Base-by-base conservation (phyloP, 2,888 invertebrate species). In the Sipha maydis region DNA sequence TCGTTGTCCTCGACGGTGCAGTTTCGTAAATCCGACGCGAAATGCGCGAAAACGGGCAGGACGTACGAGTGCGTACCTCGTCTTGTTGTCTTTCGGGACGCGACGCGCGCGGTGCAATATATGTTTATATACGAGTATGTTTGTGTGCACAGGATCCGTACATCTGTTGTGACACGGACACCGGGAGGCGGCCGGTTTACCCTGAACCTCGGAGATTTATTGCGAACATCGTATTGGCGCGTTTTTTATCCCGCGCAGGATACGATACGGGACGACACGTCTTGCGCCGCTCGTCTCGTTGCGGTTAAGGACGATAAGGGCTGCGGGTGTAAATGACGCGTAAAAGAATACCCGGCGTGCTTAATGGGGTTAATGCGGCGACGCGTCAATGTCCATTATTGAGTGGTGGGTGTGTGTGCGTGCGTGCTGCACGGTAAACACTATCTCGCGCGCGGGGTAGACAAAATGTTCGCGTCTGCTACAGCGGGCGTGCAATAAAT, bases 401-500 rank as follows among this genome's bases (percentile, higher is more conserved):
- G n/a, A n/a, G n/a, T n/a, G n/a, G n/a, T n/a, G 1, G 5, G 8
- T 9, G 48, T 48, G 9, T 9, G 48, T 7, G 9, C 9, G 38
- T 41, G 38, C 8, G 41, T 8, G 41, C 41, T 41, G 5, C 41
- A 7, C 9, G 7, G 8, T 7, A 41, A 9, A 11, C 8, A 11
- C 14, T 48, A 48, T 48, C 48, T 48, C 14, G 48, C 48, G 48
- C 14, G 28, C 76, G 28, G 85, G 85, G 69, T 71, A 69, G 78
- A 85, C 78, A 71, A 79, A 79, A 71, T 79, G 78, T 85, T 78
- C 34, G 48, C 9, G 48, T 48, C 5, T 9, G 9, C 9, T 48
- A 69, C 78, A 17, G 38, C 67, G 85, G 31, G 76, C 21, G 85
- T 11, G 75, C 86, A 9, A 88, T 88, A 82, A 88, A 88, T 88